Percentiles rank a stretch among this genome's conserved stretches.
Evolutionary conservation across 1,140 invertebrate species (phyloP).

Genomic region (Teleogryllus occipitalis): DNA sequence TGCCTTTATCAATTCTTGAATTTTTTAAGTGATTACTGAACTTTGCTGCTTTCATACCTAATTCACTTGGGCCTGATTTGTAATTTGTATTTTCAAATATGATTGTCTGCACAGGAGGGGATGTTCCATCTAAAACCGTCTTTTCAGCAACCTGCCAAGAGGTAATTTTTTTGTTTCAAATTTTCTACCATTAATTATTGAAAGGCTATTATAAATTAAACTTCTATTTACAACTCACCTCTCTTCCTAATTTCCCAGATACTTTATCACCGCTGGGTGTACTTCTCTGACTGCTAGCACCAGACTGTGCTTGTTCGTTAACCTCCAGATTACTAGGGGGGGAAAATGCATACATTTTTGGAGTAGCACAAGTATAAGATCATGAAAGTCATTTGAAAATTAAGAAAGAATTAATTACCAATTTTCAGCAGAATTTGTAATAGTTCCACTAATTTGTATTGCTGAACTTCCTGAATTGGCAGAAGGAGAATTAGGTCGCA

Average conservation of each 20-base stretch:
- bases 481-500: conserved; percentile 43
- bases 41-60: conserved; percentile 42
- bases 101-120: conserved; percentile 75
- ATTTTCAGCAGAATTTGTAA: conserved; percentile 17
- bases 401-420: conserved; percentile 12
- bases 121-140: conserved; percentile 57
- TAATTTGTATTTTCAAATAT: conserved; percentile 91
- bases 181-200: neutral
- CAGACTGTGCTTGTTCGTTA: conserved; percentile 32
- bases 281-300: conserved; percentile 44
- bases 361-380: neutral
- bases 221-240: conserved; percentile 22
- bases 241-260: conserved; percentile 28
- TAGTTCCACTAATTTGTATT: conserved; percentile 29
- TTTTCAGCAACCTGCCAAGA: conserved; percentile 41
- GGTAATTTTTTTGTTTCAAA: neutral
- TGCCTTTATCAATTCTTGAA: conserved; percentile 36
- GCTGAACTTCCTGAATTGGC: conserved; percentile 26
- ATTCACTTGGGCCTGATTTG: conserved; percentile 50
- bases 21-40: conserved; percentile 38
- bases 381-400: neutral
- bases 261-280: conserved; percentile 42
- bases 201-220: neutral
- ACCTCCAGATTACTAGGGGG: conserved; percentile 26
- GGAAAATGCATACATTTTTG: neutral